Evolutionary conservation across 2,888 invertebrate species (phyloP), one percentile per base, ranked within the genome.

Genomic region (Escarpia spicata): DNA sequence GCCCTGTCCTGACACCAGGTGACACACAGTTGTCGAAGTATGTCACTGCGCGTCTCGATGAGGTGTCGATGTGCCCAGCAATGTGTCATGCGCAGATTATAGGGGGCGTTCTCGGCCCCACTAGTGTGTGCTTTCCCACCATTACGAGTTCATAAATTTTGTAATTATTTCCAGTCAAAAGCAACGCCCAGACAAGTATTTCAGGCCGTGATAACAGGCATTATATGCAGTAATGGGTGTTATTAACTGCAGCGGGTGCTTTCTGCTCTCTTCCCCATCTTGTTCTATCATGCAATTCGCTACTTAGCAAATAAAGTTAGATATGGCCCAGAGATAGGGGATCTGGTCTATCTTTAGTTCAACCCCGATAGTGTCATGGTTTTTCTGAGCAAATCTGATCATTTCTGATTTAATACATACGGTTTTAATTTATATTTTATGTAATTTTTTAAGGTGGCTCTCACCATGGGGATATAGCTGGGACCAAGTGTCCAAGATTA

Each of bases 111-210:
- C 19, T n/a, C n/a, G 75, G 19, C 26, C 26, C 6, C 26, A 26
- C 75, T 26, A 75, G 6, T 26, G 26, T 75, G 75, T 75, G n/a
- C 75, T 75, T 75, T 75, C 75, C 75, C 75, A 75, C 75, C 19
- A 26, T 75, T 75, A 75, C 15, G 75, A 75, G 75, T 75, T 19
- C n/a, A 26, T 75, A 75, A 75, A 75, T 75, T 75, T n/a, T 75
- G 75, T 75, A 75, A 75, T 75, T 75, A 75, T 75, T 75, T 75
- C 75, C 75, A 75, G 26, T 75, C 75, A 75, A 75, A 75, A n/a
- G 75, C 26, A 26, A 75, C 75, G 75, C 75, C 75, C 75, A 75
- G 75, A 75, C 75, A 75, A 26, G 75, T 75, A 75, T 75, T 75
- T 75, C n/a, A 26, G 75, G 75, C 75, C 75, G n/a, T 75, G 75